Base-by-base conservation (phyloP, 2,888 invertebrate species). In the Pseudococcus longispinus region DNA sequence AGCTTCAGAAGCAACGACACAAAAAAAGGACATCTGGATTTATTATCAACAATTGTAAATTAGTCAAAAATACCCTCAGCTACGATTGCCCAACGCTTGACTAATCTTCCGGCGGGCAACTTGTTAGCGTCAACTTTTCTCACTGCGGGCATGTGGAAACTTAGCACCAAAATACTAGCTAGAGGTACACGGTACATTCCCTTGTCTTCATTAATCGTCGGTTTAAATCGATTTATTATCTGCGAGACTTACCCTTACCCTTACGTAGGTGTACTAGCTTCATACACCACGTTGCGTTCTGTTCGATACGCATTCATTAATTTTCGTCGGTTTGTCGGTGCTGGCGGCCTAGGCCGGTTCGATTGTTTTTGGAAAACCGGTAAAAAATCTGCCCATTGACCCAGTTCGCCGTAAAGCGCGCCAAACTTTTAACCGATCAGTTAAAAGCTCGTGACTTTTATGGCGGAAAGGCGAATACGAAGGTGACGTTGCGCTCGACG, bases 41-140 rank as follows among this genome's bases (percentile, higher is more conserved):
- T 26, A 26, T 65, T 65, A 65, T 65, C 65, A 70, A 29, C 70
- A 29, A 29, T 29, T 70, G 11, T 29, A 70, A 70, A 29, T 70
- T 70, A 29, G 26, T 70, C 29, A 70, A 29, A 70, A 70, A 70
- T 70, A 29, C 26, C 70, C 70, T 26, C 70, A 70, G 29, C 15
- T 55, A 70, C 29, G 29, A 29, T 70, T 23, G 51, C 23, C 70
- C 4, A 70, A 29, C 70, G 29, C 70, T 70, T 29, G 29, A 70
- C 70, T 29, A 70, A 70, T 70, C 70, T 70, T 18, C 20, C 70
- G 29, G 15, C 70, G 29, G 18, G 29, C 70, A 70, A 70, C 70
- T 70, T 70, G 70, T 70, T 70, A 70, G 70, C 70, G 70, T 70
- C 70, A 70, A 70, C 70, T 70, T 70, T 70, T 70, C 70, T 70